Base-by-base conservation (phyloP, 2,113 vertebrate species). In the Plotosus lineatus region DNA sequence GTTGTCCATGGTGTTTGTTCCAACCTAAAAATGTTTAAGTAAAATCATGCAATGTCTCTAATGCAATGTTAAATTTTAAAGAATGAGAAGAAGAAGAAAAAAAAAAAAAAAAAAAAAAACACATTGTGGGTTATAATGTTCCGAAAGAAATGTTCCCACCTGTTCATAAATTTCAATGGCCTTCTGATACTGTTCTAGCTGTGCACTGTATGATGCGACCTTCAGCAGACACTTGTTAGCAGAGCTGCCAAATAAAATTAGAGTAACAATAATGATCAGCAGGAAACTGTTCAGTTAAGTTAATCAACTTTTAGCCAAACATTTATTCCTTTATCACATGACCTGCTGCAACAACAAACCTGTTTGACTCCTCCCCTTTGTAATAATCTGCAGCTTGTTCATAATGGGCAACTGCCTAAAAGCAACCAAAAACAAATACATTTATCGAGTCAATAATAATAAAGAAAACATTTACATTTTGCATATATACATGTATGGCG, bases 221-320 rank as follows among this genome's bases (percentile, higher is more conserved):
- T 99, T 99, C 90, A 99, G 92, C 88, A 99, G 94, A 93, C 98
- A 99, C 89, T 98, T 98, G 91, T 99, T 99, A 78, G 98, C 98
- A 21, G 97, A 99, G 85, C 93, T 94, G 40, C 48, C 14, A 40
- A n/a, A 74, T 6, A n/a, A 78, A 72, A 80, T 38, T 0, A 48
- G 3, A 42, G 33, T 53, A 55, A 15, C 12, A 75, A 48, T n/a
- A 69, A 40, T 44, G 3, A 65, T 5, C 10, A 58, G 10, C 46
- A 61, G 12, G 12, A 38, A 75, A 44, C 9, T 31, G 4, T 6
- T 3, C 31, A 77, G 6, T 31, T 5, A 28, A 21, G 33, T 14
- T 66, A 21, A 42, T 36, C 12, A 2, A 63, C 4, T 12, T 12
- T 11, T 17, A 71, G 31, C 5, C 6, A 48, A 33, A 50, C 44